Evolutionary conservation across 2,888 invertebrate genomes (phyloP).

Genomic region (Stenotaenia linearis): DNA sequence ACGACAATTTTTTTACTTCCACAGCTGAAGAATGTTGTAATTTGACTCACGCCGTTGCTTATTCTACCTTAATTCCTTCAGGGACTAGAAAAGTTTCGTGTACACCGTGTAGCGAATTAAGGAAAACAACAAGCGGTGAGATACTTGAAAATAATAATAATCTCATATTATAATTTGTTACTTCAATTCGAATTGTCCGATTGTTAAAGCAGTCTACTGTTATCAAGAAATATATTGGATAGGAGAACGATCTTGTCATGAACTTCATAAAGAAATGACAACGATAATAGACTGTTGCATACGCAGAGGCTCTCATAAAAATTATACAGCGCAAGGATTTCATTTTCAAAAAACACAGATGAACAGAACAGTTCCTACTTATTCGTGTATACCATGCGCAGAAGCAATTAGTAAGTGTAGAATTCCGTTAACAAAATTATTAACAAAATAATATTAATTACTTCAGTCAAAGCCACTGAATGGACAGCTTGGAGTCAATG

Average conservation of each 20-base stretch:
- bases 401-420: background rate
- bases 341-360: background rate
- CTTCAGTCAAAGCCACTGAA: background rate
- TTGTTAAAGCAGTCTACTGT: background rate
- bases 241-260: background rate
- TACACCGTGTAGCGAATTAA: too few relatives aligned
- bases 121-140: too few relatives aligned
- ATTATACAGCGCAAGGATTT: background rate
- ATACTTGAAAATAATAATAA: background rate
- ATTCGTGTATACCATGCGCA: background rate
- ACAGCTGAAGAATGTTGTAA: too few relatives aligned
- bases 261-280: background rate
- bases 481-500: background rate
- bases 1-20: too few relatives aligned
- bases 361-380: background rate
- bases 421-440: background rate
- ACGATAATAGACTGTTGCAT: background rate
- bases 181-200: background rate
- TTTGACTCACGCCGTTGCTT: too few relatives aligned
- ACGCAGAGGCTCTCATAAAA: background rate
- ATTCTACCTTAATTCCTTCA: too few relatives aligned
- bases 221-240: background rate
- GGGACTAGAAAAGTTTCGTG: too few relatives aligned
- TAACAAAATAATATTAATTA: background rate
- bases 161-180: background rate